Base-by-base conservation (phyloP, 1,140 invertebrate genomes). In the Laupala kohalensis region DNA sequence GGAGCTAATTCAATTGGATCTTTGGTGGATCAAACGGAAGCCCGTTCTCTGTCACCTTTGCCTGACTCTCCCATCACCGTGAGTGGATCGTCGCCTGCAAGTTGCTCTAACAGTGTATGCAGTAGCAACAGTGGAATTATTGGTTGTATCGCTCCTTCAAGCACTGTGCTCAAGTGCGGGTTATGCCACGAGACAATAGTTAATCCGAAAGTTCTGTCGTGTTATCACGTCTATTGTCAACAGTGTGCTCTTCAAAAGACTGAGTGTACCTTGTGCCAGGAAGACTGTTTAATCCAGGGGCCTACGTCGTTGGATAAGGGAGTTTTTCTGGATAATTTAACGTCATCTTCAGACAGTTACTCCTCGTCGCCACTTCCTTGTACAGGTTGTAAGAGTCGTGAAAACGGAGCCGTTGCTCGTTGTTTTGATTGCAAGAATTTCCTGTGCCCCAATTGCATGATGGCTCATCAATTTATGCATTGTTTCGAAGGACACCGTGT, bases 381-480 rank as follows among this genome's bases (percentile, higher is more conserved):
- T 81, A 94, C 92, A 70, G 91, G 91, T 78, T 95, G 93, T 84
- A 93, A 95, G 79, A 91, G 89, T 37, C 91, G 89, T 78, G 91
- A 93, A 80, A 88, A 89, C 5, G 89, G 91, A 86, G 92, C 92
- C 23, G 91, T 94, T 75, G 92, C 92, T 73, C 90, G 92, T 76
- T 98, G 96, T 82, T 90, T 94, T 78, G 95, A 98, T 80, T 99
- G 96, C 82, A 90, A 90, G 74, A 96, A 96, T 78, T 96, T 93
- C 79, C 87, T 99, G 65, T 99, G 96, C 83, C 88, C 92, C 64
- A 96, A 96, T 78, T 99, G 96, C 86, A 94, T 96, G 75, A 96
- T 96, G 88, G 95, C 95, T 64, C 96, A 99, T 81, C 93, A 97
- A 81, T 97, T 93, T 80, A 98, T 98, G 96, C 94, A 97, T 80